Evolutionary conservation across 2,888 invertebrate genomes (phyloP).

Genomic region (Auanema freiburgensis): DNA sequence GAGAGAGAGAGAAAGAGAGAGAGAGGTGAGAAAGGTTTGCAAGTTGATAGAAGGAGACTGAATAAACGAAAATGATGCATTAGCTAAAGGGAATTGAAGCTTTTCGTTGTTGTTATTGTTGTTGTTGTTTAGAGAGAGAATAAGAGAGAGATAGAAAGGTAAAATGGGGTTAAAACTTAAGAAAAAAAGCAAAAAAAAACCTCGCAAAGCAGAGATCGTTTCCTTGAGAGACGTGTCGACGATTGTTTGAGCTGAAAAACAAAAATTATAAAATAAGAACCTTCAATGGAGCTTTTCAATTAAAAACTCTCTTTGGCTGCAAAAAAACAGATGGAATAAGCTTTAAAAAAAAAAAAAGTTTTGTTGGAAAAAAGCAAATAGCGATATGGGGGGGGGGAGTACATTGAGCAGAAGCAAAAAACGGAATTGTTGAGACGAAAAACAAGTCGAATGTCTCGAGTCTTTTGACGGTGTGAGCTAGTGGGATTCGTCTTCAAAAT

Average conservation of each 20-base stretch:
- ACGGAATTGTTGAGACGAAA: too few relatives aligned
- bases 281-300: neutral
- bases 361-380: too few relatives aligned
- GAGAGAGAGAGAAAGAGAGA: too few relatives aligned
- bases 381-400: too few relatives aligned
- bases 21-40: too few relatives aligned
- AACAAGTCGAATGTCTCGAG: too few relatives aligned
- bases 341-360: neutral
- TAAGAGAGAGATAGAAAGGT: too few relatives aligned
- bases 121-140: neutral
- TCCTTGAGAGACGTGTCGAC: slow-evolving; percentile 10
- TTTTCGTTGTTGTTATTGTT: neutral
- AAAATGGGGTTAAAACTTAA: neutral
- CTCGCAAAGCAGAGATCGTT: slow-evolving; percentile 17
- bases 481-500: neutral
- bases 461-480: too few relatives aligned
- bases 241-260: slow-evolving; percentile 11
- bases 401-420: too few relatives aligned
- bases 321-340: slow-evolving; percentile 7
- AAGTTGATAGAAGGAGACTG: neutral
- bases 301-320: neutral
- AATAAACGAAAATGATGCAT: slow-evolving; percentile 5
- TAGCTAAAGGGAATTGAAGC: neutral
- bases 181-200: slow-evolving; percentile 6
- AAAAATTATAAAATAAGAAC: neutral